phyloP scores from a whole-genome alignment of 2,797 vertebrate genomes.

The Pelochelys cantorii region DNA sequence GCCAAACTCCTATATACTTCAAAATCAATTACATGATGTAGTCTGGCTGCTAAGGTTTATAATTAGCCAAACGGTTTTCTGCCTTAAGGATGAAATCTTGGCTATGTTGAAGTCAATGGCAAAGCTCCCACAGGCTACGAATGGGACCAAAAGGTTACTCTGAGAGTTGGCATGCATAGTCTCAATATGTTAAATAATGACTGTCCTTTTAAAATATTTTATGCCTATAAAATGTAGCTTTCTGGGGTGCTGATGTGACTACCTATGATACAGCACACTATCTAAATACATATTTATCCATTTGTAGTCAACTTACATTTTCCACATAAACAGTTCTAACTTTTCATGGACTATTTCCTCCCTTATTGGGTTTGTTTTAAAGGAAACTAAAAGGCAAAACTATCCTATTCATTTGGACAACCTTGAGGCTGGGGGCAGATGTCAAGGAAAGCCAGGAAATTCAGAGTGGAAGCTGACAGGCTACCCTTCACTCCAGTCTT shows the following conservation, averaged over 20 bases:
- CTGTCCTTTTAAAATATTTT: background rate
- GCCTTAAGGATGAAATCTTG: background rate
- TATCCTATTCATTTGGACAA: background rate
- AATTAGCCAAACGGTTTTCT: background rate
- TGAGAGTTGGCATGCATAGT: background rate
- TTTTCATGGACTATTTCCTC: background rate
- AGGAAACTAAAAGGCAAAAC: conserved; percentile 5
- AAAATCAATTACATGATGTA: background rate
- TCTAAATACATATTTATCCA: background rate
- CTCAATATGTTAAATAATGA: background rate
- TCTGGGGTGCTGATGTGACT: too few relatives aligned
- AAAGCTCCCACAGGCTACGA: background rate
- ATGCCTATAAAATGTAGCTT: background rate
- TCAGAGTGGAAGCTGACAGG: background rate
- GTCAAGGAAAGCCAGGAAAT: background rate
- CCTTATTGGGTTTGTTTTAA: background rate
- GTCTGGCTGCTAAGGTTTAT: background rate
- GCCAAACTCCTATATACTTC: background rate
- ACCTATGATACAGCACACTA: accelerated
- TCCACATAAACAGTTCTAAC: background rate
- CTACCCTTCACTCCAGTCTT: background rate
- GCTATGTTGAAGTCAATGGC: background rate
- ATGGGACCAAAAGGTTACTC: background rate
- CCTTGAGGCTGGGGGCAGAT: background rate
- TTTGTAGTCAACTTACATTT: background rate